Evolutionary conservation across 2,113 vertebrate genomes (phyloP).

Genomic region (Hyla sarda): DNA sequence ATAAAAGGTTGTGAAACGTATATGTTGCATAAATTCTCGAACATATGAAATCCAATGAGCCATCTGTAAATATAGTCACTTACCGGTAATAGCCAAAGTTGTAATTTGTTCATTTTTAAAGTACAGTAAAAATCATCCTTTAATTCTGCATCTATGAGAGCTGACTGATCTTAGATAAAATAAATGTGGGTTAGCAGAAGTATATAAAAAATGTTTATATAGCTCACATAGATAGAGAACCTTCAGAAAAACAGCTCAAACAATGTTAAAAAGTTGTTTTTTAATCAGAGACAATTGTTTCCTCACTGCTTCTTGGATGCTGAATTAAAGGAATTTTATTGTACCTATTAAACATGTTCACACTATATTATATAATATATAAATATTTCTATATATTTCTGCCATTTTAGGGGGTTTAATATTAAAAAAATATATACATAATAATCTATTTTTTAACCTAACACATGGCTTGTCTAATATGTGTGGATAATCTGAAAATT

Average conservation of each 20-base stretch:
- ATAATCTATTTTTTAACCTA: background rate
- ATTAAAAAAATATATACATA: background rate
- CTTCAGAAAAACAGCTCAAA: background rate
- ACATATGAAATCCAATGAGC: background rate
- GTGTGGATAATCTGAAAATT: constrained; percentile 90
- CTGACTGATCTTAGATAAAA: background rate
- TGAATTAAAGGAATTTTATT: background rate
- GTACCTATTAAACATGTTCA: background rate
- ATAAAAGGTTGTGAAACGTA: background rate
- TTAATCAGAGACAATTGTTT: background rate
- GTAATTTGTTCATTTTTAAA: constrained; percentile 33
- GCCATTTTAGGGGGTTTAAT: no score
- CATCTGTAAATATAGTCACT: background rate
- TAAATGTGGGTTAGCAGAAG: no score
- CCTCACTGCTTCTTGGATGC: background rate
- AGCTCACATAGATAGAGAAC: background rate
- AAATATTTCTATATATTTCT: no score
- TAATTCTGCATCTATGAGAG: background rate
- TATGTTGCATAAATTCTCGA: background rate
- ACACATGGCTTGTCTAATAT: constrained; percentile 62
- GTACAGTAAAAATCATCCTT: background rate
- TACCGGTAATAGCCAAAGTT: background rate
- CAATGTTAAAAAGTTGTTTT: background rate
- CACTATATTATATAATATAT: no score
- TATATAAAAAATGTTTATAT: background rate